phyloP scores from a whole-genome alignment of 1,140 invertebrate species.

The Drosophila takahashii region DNA sequence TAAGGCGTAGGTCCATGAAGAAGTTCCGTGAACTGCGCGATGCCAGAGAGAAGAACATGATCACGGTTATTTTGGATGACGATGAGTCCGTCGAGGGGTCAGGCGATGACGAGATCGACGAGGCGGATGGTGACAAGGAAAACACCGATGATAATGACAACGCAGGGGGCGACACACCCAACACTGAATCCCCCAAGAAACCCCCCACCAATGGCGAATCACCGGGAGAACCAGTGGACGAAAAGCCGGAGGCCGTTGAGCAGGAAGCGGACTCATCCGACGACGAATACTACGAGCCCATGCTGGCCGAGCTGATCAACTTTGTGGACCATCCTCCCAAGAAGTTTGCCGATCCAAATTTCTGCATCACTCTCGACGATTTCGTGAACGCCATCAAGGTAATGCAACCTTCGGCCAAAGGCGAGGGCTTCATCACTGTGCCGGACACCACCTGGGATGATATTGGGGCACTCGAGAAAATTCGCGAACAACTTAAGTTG shows the following conservation, averaged over 20 bases:
- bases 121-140: not conserved
- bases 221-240: conserved; percentile 36
- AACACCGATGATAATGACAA: not conserved
- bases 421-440: conserved; percentile 98
- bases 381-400: conserved; percentile 92
- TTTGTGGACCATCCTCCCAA: conserved; percentile 86
- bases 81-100: conserved; percentile 59
- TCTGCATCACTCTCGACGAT: conserved; percentile 90
- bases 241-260: not conserved
- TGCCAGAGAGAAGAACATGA: conserved; percentile 70
- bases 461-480: conserved; percentile 95
- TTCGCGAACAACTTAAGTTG: conserved; percentile 95
- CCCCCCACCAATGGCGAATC: conserved; percentile 52
- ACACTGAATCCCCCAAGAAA: conserved; percentile 5
- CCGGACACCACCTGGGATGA: conserved; percentile 99
- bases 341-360: conserved; percentile 77
- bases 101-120: conserved; percentile 8
- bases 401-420: conserved; percentile 96
- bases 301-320: conserved; percentile 83
- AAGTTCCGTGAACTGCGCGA: conserved; percentile 71
- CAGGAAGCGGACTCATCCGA: not conserved
- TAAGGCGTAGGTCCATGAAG: conserved; percentile 86
- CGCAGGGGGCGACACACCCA: conserved; percentile 1
- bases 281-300: conserved; percentile 69
- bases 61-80: conserved; percentile 77